Percentiles rank a stretch among this genome's conserved stretches.
Conservation (phyloP, 1,140 invertebrate species). For the Drosophila navojoa region DNA sequence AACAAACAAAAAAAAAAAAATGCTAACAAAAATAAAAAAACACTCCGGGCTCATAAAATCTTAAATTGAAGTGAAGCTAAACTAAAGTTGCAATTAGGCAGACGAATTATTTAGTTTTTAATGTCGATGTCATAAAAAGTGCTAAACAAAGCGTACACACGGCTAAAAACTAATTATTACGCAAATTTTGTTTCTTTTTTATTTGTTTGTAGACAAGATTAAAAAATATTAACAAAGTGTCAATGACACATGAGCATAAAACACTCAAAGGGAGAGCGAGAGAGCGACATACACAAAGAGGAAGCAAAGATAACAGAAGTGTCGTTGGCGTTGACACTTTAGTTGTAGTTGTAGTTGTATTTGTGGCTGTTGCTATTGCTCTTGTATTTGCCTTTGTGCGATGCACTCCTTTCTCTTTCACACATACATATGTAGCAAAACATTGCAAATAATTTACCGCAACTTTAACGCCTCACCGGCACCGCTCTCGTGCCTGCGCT, state of each 20-base stretch:
- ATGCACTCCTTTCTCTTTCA: constrained; percentile 35
- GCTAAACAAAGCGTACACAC: constrained; percentile 30
- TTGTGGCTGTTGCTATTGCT: not conserved
- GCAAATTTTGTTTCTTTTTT: constrained; percentile 38
- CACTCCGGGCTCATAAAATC: constrained; percentile 40
- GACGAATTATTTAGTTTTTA: constrained; percentile 19
- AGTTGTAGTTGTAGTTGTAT: constrained; percentile 3
- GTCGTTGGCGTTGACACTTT: not conserved
- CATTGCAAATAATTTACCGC: constrained; percentile 29
- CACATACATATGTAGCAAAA: constrained; percentile 12
- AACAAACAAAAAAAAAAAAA: constrained; percentile 8
- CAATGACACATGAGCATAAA: constrained; percentile 50
- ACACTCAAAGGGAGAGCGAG: constrained; percentile 5
- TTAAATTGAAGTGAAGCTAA: constrained; percentile 50
- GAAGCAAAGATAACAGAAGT: constrained; percentile 19
- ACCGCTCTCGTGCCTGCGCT: constrained; percentile 9
- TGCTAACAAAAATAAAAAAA: constrained; percentile 4
- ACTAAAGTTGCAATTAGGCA: constrained; percentile 48
- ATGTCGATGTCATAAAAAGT: constrained; percentile 35
- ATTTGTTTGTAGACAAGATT: constrained; percentile 37
- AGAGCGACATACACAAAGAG: not conserved
- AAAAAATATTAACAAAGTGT: constrained; percentile 43
- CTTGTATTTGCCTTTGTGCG: not conserved
- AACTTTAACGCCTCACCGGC: constrained; percentile 31
- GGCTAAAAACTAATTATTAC: constrained; percentile 44